These are phyloP conservation scores for Varecia variegata DNA, from an alignment of 2,797 vertebrate genomes.

Conservation along the genomic window DNA sequence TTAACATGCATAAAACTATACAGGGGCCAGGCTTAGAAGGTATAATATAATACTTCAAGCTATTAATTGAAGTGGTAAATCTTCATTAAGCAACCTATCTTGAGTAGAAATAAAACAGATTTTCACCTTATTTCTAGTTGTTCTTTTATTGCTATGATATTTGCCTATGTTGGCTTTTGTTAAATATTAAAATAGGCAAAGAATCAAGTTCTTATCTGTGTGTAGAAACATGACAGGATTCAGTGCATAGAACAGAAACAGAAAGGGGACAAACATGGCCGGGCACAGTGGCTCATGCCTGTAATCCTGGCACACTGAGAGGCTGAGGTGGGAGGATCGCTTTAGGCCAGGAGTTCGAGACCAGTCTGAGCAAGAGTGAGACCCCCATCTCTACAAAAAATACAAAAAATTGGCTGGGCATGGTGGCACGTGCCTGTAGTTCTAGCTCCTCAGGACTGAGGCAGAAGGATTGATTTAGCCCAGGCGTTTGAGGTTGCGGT, in stretches of 20 bases:
- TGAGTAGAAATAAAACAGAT: slow-evolving; percentile 49
- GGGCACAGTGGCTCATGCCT: too few species aligned
- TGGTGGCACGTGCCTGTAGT: too few species aligned
- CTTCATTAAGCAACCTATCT: slow-evolving; percentile 39
- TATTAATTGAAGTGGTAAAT: background rate
- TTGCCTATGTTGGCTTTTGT: slow-evolving; percentile 31
- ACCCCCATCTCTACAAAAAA: too few species aligned
- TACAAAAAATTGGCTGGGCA: too few species aligned
- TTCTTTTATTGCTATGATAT: slow-evolving; percentile 45
- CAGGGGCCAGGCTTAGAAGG: background rate
- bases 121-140: slow-evolving; percentile 20
- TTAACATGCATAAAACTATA: background rate
- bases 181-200: slow-evolving; percentile 40
- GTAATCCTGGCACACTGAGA: too few species aligned
- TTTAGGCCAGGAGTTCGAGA: too few species aligned
- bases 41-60: background rate
- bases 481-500: too few species aligned
- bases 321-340: too few species aligned
- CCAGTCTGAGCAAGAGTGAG: too few species aligned
- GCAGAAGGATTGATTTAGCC: too few species aligned
- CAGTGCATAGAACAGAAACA: background rate
- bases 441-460: too few species aligned
- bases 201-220: slow-evolving; percentile 9
- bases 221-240: background rate
- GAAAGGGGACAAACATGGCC: background rate